phyloP scores from a whole-genome alignment of 2,888 invertebrate genomes.

The Xanthostigma xanthostigma region DNA sequence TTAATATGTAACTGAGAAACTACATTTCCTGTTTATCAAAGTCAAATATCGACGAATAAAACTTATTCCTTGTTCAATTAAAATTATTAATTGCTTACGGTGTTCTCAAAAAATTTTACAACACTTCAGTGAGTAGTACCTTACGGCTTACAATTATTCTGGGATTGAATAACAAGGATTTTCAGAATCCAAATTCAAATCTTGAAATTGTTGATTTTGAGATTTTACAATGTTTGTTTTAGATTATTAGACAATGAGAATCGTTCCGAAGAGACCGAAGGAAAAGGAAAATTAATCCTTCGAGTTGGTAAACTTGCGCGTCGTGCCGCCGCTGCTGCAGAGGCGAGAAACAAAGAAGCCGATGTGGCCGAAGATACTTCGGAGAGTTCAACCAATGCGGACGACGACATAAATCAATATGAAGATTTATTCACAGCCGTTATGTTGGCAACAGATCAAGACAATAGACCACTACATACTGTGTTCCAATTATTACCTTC shows the following conservation, averaged over 20 bases:
- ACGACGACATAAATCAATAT: constrained; percentile 59
- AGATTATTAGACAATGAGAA: constrained; percentile 21
- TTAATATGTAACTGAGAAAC: no score
- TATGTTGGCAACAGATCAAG: constrained; percentile 73
- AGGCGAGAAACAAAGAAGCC: constrained; percentile 21
- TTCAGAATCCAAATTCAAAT: no score
- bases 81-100: no score
- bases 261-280: constrained; percentile 32
- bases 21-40: no score
- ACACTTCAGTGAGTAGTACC: no score
- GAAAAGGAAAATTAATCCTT: constrained; percentile 35
- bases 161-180: no score
- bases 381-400: constrained; percentile 55
- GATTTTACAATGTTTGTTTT: constrained; percentile 20
- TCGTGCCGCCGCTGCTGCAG: constrained; percentile 21
- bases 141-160: no score
- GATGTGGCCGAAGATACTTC: constrained; percentile 53
- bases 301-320: constrained; percentile 35
- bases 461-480: constrained; percentile 68
- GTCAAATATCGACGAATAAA: no score
- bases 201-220: no score
- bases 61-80: no score
- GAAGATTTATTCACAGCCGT: constrained; percentile 83
- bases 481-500: constrained; percentile 87
- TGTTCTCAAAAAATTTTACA: no score